Evolutionary conservation across 1,140 invertebrate species (phyloP).

Genomic region (Aphelenchoides fujianensis): DNA sequence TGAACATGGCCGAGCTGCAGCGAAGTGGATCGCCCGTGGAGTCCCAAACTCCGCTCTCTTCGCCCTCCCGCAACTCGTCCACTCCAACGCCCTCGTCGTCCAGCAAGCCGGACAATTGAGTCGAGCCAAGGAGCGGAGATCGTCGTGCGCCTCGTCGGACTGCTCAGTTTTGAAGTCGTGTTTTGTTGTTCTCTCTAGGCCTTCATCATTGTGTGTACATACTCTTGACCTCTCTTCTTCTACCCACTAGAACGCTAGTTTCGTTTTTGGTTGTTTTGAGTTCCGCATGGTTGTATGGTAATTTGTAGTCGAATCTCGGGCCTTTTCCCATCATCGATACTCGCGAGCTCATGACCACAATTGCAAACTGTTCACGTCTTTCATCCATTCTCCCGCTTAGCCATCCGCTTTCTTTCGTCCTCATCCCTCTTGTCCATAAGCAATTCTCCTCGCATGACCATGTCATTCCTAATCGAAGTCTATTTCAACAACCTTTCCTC

Average conservation of each 20-base stretch:
- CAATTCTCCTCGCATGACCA: no score
- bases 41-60: slow-evolving; percentile 16
- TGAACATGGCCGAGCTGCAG: not conserved
- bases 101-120: slow-evolving; percentile 14
- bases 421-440: no score
- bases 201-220: slow-evolving; percentile 10
- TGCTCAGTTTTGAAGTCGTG: slow-evolving; percentile 8
- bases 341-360: not conserved
- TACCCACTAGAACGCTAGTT: slow-evolving; percentile 23
- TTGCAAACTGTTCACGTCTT: not conserved
- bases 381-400: not conserved
- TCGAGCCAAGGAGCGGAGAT: not conserved
- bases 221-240: not conserved
- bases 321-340: not conserved
- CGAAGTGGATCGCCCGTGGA: slow-evolving; percentile 9
- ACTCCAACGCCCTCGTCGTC: slow-evolving; percentile 22
- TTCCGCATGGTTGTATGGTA: not conserved
- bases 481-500: not conserved
- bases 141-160: not conserved
- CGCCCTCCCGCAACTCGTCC: slow-evolving; percentile 13
- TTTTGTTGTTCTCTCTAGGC: not conserved
- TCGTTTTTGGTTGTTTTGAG: not conserved
- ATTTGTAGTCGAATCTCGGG: not conserved
- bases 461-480: not conserved
- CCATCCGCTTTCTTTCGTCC: not conserved